Conservation (phyloP, 2,113 vertebrate species). For the Callionymus lyra region DNA sequence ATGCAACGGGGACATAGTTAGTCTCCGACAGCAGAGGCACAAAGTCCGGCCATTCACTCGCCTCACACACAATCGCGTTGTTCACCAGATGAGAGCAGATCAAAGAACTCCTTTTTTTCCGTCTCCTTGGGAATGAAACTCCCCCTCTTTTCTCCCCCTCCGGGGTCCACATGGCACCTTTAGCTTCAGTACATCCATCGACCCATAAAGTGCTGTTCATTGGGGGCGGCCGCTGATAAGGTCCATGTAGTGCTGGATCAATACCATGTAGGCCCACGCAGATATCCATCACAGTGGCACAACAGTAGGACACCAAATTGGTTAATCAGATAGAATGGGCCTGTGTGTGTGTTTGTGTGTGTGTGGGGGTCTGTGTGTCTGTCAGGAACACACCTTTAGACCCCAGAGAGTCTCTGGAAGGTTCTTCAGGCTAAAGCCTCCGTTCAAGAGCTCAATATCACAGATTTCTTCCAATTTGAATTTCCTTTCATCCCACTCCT, state of each 20-base stretch:
- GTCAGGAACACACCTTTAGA: slow-evolving; percentile 11
- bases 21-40: slow-evolving; percentile 7
- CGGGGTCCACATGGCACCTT: slow-evolving; percentile 17
- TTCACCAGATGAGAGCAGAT: slow-evolving; percentile 41
- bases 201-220: slow-evolving; percentile 25
- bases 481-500: slow-evolving; percentile 39
- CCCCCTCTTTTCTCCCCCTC: slow-evolving; percentile 18
- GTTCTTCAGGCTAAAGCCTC: slow-evolving; percentile 52
- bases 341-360: slow-evolving; percentile 11
- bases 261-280: slow-evolving; percentile 23
- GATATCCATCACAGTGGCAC: slow-evolving; percentile 33
- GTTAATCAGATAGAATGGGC: slow-evolving; percentile 4
- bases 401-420: slow-evolving; percentile 21
- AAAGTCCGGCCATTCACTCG: slow-evolving; percentile 42
- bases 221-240: slow-evolving; percentile 34
- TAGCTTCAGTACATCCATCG: slow-evolving; percentile 25
- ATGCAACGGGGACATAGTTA: background rate
- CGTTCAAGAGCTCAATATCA: slow-evolving; percentile 33
- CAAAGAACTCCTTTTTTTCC: slow-evolving; percentile 48
- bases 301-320: no score
- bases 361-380: slow-evolving; percentile 15
- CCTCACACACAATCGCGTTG: slow-evolving; percentile 40
- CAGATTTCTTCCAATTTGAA: slow-evolving; percentile 47
- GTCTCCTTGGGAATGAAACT: slow-evolving; percentile 30
- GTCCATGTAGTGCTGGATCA: slow-evolving; percentile 31